A percentile compares a stretch with the other conserved stretches of the same genome.
phyloP scores from a whole-genome alignment of 2,113 vertebrate genomes.

The Poeciliopsis turrubarensis region DNA sequence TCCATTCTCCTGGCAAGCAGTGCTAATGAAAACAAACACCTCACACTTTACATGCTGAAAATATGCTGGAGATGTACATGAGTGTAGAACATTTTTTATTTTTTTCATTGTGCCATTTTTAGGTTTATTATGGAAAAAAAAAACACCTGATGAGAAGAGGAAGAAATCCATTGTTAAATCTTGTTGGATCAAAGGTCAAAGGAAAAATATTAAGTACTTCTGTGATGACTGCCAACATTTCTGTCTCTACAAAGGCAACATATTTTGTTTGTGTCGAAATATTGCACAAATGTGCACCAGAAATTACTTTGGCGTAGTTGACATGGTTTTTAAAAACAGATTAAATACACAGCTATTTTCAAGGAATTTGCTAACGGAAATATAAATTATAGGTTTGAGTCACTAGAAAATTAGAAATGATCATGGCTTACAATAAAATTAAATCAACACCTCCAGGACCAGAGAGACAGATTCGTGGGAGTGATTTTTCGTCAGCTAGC shows the following conservation, averaged over 20 bases:
- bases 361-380: conserved; percentile 15
- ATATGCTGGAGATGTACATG: background rate
- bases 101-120: background rate
- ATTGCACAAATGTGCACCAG: conserved; percentile 7
- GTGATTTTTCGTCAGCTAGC: background rate
- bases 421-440: background rate
- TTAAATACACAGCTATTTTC: conserved; percentile 18
- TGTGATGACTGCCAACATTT: background rate
- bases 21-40: background rate
- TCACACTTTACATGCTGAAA: background rate
- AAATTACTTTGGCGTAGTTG: conserved; percentile 13
- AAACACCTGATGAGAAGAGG: background rate
- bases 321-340: conserved; percentile 21
- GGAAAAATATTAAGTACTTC: background rate
- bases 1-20: background rate
- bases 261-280: conserved; percentile 24
- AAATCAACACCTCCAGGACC: background rate
- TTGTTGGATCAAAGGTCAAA: conserved; percentile 1
- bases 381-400: conserved; percentile 19
- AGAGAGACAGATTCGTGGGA: background rate
- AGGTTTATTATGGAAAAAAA: background rate
- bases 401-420: background rate
- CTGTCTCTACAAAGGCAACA: background rate
- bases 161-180: background rate
- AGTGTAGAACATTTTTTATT: too few relatives aligned